Conservation (phyloP, 2,888 invertebrate genomes). For the Drosophila tanythrix region DNA sequence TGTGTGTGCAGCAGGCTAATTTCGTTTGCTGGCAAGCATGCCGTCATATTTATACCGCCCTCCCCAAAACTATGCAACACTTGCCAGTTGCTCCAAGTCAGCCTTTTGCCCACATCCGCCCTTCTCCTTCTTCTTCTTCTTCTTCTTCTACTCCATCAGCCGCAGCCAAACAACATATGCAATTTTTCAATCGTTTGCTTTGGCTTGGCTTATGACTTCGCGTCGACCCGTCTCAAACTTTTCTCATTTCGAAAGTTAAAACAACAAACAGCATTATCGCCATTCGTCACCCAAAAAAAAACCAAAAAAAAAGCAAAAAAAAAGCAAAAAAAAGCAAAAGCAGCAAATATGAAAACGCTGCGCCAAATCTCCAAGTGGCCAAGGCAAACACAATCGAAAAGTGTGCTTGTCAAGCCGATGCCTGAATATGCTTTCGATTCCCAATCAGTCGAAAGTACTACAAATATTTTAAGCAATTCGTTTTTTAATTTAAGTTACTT, state of each 20-base stretch:
- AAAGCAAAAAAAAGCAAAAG: neutral
- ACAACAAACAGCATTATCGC: constrained; percentile 81
- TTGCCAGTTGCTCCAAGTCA: constrained; percentile 1
- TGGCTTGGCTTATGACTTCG: constrained; percentile 45
- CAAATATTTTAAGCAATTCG: neutral
- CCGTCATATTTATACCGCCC: constrained; percentile 22
- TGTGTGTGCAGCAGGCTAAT: constrained; percentile 36
- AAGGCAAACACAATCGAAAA: constrained; percentile 24
- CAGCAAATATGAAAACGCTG: constrained; percentile 6
- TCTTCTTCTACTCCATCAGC: neutral
- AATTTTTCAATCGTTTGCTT: constrained; percentile 63
- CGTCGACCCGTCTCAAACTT: constrained; percentile 67
- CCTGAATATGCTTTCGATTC: constrained; percentile 17
- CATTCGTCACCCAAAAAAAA: constrained; percentile 71
- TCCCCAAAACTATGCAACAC: constrained; percentile 24
- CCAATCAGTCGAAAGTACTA: neutral
- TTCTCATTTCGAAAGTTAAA: constrained; percentile 81
- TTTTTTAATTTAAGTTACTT: neutral
- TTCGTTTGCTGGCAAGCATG: constrained; percentile 39
- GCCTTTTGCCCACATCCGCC: neutral
- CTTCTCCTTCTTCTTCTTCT: neutral
- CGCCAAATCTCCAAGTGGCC: constrained; percentile 51
- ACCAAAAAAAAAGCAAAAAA: neutral
- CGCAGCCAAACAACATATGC: constrained; percentile 40
- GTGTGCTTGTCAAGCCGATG: neutral